Conservation (phyloP, 2,113 vertebrate species). For the Lophochroa leadbeateri region DNA sequence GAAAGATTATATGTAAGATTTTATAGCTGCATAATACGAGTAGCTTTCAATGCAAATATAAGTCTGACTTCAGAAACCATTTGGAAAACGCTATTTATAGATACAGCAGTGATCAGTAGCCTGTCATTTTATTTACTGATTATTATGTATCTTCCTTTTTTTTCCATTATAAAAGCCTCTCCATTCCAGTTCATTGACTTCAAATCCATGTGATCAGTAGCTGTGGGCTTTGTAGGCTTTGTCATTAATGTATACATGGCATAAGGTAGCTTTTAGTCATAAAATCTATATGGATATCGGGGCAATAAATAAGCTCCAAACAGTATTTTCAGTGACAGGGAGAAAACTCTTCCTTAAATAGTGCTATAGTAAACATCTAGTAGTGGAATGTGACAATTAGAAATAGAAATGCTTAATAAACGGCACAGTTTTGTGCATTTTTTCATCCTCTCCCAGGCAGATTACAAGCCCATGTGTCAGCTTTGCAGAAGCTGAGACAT, state of each 20-base stretch:
- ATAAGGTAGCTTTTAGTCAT: neutral
- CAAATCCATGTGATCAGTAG: neutral
- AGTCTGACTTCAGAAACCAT: slow-evolving; percentile 23
- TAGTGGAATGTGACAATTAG: neutral
- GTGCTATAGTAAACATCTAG: neutral
- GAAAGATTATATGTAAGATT: neutral
- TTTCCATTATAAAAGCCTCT: neutral
- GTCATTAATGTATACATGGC: neutral
- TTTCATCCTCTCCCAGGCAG: neutral
- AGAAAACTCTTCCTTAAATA: neutral
- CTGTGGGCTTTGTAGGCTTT: neutral
- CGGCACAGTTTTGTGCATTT: neutral
- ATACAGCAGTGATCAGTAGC: neutral
- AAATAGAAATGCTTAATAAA: neutral
- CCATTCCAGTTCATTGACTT: neutral
- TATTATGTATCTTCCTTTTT: neutral
- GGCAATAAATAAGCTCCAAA: neutral
- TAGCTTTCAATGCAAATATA: neutral
- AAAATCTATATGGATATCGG: neutral
- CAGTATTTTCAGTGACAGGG: neutral
- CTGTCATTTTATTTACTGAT: neutral
- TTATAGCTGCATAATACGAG: neutral
- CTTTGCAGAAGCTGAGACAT: neutral
- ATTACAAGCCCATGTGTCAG: neutral
- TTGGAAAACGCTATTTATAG: slow-evolving; percentile 10